Evolutionary conservation across 2,113 vertebrate species (phyloP).

Genomic region (Neodontobutis hainanensis): DNA sequence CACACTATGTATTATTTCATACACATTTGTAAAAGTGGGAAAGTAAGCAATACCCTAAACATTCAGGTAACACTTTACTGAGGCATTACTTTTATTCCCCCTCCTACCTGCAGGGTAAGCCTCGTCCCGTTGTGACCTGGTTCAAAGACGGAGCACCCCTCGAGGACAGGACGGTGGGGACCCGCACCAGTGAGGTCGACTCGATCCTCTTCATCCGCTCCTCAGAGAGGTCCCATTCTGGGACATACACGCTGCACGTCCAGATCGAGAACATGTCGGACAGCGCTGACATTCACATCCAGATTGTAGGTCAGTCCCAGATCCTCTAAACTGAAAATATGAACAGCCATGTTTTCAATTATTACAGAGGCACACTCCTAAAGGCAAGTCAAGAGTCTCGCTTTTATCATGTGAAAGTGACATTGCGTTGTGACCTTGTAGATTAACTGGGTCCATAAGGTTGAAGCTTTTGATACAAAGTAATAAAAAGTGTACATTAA

Average conservation of each 20-base stretch:
- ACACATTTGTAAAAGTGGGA: no score
- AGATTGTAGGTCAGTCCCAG: constrained; percentile 83
- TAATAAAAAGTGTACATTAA: no score
- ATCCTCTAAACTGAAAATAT: background rate
- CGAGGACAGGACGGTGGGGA: constrained; percentile 76
- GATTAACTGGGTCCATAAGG: no score
- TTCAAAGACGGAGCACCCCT: constrained; percentile 80
- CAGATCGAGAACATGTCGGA: constrained; percentile 87
- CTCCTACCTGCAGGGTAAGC: constrained; percentile 82
- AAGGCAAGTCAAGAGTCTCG: no score
- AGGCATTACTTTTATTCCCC: background rate
- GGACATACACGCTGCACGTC: constrained; percentile 83
- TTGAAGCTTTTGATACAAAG: no score
- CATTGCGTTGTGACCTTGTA: no score
- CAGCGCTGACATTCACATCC: constrained; percentile 81
- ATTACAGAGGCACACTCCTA: no score
- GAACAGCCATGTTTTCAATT: no score
- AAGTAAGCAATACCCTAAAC: no score
- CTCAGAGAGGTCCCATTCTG: constrained; percentile 81
- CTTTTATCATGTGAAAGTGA: no score
- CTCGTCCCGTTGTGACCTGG: constrained; percentile 86
- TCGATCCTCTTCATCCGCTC: constrained; percentile 88
- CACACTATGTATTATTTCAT: no score
- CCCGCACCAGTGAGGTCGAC: constrained; percentile 81
- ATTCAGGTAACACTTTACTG: no score